Percentiles rank a stretch among this genome's conserved stretches.
phyloP scores from a whole-genome alignment of 2,888 invertebrate species.

The Pseudococcus longispinus region DNA sequence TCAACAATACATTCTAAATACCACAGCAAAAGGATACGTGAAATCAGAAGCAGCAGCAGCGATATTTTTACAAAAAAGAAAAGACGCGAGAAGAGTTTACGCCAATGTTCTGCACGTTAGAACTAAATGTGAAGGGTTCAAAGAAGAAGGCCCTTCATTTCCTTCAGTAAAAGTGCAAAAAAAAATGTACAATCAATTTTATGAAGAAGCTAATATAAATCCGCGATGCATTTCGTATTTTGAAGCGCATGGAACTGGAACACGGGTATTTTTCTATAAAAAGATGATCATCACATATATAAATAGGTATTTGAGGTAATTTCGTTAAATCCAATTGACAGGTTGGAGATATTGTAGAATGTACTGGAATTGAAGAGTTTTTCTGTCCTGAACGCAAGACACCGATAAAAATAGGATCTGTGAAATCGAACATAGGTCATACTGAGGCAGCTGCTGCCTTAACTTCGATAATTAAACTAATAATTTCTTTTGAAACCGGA shows the following conservation, averaged over 20 bases:
- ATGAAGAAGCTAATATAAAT: constrained; percentile 57
- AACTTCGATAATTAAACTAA: constrained; percentile 85
- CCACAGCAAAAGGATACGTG: constrained; percentile 63
- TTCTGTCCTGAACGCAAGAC: constrained; percentile 76
- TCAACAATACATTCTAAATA: not conserved
- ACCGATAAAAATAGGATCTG: constrained; percentile 90
- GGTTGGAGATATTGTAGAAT: not conserved
- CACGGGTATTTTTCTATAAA: too few relatives aligned
- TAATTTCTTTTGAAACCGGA: constrained; percentile 90
- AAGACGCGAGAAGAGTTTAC: constrained; percentile 63
- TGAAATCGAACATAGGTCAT: constrained; percentile 98
- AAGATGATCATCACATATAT: too few relatives aligned
- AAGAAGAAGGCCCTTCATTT: constrained; percentile 26
- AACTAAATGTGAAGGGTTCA: constrained; percentile 68
- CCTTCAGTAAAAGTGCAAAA: constrained; percentile 34
- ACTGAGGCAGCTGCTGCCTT: constrained; percentile 92
- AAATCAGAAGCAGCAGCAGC: constrained; percentile 64
- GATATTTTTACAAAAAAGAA: constrained; percentile 63
- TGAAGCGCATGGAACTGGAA: constrained; percentile 59
- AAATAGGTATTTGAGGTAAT: too few relatives aligned
- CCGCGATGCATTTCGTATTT: constrained; percentile 58
- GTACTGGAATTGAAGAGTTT: constrained; percentile 65
- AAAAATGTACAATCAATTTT: constrained; percentile 57
- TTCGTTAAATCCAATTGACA: not conserved
- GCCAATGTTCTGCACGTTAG: constrained; percentile 63